These are phyloP conservation scores for Ochropacha duplaris DNA, from an alignment of 2,888 invertebrate species.

Conservation along the genomic window DNA sequence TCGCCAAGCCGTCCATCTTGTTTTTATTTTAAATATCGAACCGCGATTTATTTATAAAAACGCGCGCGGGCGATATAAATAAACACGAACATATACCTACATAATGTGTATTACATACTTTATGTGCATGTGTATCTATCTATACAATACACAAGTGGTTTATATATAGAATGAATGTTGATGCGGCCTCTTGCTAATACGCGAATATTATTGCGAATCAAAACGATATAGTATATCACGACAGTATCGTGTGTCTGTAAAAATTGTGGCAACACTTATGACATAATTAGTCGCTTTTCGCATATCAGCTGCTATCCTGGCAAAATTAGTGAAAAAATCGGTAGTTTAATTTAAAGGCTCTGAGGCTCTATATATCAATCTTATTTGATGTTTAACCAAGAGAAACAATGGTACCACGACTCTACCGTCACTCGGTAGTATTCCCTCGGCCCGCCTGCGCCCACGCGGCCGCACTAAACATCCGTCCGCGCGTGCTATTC, in stretches of 20 bases:
- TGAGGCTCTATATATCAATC: too few species aligned
- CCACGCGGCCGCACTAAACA: conserved; percentile 64
- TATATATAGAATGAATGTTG: conserved; percentile 64
- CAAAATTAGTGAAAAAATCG: too few species aligned
- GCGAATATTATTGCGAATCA: conserved; percentile 3
- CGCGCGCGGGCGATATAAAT: conserved; percentile 26
- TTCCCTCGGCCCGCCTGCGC: conserved; percentile 52
- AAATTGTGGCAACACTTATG: background rate
- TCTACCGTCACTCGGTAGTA: too few species aligned
- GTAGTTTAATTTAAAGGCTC: too few species aligned
- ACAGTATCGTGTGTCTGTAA: background rate
- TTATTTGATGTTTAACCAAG: background rate
- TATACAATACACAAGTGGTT: conserved; percentile 44
- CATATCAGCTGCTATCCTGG: background rate
- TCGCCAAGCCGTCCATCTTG: conserved; percentile 49
- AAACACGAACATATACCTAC: conserved; percentile 10
- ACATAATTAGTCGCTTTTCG: background rate
- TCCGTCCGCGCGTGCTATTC: conserved; percentile 71
- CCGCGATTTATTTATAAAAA: conserved; percentile 44
- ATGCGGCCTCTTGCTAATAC: conserved; percentile 46
- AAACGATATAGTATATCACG: conserved; percentile 1
- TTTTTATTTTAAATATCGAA: conserved; percentile 47
- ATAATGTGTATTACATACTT: conserved; percentile 17
- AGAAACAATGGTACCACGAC: too few species aligned
- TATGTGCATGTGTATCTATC: conserved; percentile 49